Conservation (phyloP, 1,140 invertebrate genomes). For the Drosophila paulistorum region DNA sequence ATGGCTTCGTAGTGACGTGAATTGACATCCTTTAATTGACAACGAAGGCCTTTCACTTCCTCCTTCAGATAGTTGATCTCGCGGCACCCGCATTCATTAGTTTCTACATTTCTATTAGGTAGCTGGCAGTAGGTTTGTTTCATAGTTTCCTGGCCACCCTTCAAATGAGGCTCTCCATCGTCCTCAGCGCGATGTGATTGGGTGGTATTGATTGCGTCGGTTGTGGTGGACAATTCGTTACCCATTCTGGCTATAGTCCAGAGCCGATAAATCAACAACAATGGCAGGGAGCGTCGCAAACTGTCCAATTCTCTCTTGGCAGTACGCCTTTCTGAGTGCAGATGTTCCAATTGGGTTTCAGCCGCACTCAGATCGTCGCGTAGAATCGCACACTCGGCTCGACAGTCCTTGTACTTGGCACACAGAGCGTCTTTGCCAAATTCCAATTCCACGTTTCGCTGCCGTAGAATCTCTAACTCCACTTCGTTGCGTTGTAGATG, state of each 20-base stretch:
- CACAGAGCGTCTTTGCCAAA: slow-evolving; percentile 77
- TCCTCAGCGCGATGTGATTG: not conserved
- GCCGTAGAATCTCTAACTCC: slow-evolving; percentile 77
- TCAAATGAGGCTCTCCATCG: not conserved
- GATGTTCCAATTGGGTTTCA: slow-evolving; percentile 85
- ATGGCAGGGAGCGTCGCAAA: slow-evolving; percentile 87
- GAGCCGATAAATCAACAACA: slow-evolving; percentile 85
- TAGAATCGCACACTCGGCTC: slow-evolving; percentile 82
- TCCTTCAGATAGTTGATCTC: slow-evolving; percentile 69
- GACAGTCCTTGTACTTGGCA: slow-evolving; percentile 84
- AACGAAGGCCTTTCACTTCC: slow-evolving; percentile 82
- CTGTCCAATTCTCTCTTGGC: slow-evolving; percentile 85
- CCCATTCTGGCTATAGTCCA: slow-evolving; percentile 61
- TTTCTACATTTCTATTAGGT: slow-evolving; percentile 26
- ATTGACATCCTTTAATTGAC: slow-evolving; percentile 86
- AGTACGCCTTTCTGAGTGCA: slow-evolving; percentile 85
- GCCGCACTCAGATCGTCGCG: slow-evolving; percentile 80
- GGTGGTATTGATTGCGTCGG: too few species aligned
- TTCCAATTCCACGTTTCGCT: slow-evolving; percentile 84
- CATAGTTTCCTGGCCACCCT: not conserved
- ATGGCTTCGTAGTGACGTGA: slow-evolving; percentile 89
- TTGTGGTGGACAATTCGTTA: slow-evolving; percentile 43
- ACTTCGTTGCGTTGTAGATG: slow-evolving; percentile 85
- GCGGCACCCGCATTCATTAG: slow-evolving; percentile 34
- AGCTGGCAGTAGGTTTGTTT: slow-evolving; percentile 33